Evolutionary conservation across 2,888 invertebrate genomes (phyloP).

Genomic region (Heliconius sara): DNA sequence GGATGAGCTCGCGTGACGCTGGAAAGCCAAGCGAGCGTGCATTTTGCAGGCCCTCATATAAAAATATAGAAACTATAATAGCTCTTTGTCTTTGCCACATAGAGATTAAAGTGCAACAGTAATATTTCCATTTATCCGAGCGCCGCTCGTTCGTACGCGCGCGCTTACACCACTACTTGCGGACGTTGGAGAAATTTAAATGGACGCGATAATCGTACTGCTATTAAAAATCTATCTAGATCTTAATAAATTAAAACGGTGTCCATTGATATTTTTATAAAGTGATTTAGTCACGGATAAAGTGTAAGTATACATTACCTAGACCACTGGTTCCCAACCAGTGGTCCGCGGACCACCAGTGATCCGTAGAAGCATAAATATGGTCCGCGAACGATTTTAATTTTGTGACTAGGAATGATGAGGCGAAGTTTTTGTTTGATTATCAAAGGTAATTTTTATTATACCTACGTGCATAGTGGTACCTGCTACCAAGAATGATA

Average conservation of each 20-base stretch:
- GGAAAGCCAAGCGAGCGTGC: slow-evolving; percentile 47
- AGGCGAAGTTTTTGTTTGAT: too few relatives aligned
- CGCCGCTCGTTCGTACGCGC: slow-evolving; percentile 17
- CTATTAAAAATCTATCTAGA: slow-evolving; percentile 54
- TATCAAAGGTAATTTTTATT: too few relatives aligned
- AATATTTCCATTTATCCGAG: slow-evolving; percentile 11
- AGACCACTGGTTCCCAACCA: background rate
- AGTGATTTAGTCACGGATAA: slow-evolving; percentile 42
- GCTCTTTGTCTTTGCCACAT: slow-evolving; percentile 24
- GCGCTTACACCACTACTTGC: slow-evolving; percentile 45
- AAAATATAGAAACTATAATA: slow-evolving; percentile 31
- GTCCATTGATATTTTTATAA: slow-evolving; percentile 52
- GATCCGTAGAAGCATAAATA: too few relatives aligned
- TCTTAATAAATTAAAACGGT: slow-evolving; percentile 54
- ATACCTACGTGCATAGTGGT: too few relatives aligned
- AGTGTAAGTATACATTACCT: slow-evolving; percentile 28
- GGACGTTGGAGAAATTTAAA: slow-evolving; percentile 57
- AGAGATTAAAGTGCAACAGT: slow-evolving; percentile 37
- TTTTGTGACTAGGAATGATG: too few relatives aligned
- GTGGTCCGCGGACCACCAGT: too few relatives aligned
- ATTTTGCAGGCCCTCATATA: slow-evolving; percentile 32
- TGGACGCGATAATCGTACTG: slow-evolving; percentile 58
- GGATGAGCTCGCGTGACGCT: slow-evolving; percentile 54
- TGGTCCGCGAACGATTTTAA: too few relatives aligned
- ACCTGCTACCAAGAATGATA: too few relatives aligned